Conservation (phyloP, 2,888 invertebrate genomes). For the Auanema freiburgensis region DNA sequence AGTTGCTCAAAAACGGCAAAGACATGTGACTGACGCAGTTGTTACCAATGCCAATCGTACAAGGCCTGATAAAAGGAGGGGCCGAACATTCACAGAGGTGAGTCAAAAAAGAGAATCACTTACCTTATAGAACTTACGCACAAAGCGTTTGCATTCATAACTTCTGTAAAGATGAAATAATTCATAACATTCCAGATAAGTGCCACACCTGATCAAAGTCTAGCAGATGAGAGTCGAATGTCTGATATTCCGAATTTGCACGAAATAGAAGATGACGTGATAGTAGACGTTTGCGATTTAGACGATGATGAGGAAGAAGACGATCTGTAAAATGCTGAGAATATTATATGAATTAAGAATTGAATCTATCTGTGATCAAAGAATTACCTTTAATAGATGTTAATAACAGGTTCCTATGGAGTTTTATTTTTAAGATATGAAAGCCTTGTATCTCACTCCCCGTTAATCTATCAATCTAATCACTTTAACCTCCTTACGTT, state of each 20-base stretch:
- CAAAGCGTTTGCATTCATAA: neutral
- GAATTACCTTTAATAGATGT: too few species aligned
- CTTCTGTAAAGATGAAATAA: neutral
- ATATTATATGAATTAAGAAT: too few species aligned
- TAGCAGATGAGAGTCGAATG: slow-evolving; percentile 17
- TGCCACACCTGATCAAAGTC: too few species aligned
- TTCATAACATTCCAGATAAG: too few species aligned
- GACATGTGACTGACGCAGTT: slow-evolving; percentile 14
- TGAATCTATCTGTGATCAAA: too few species aligned
- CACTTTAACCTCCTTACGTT: too few species aligned
- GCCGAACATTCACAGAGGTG: slow-evolving; percentile 18
- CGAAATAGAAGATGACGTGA: slow-evolving; percentile 47
- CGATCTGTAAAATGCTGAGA: too few species aligned
- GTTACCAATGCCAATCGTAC: slow-evolving; percentile 17
- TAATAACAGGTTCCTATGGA: too few species aligned
- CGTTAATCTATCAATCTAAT: too few species aligned
- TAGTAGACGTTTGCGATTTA: slow-evolving; percentile 30
- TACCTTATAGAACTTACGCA: neutral
- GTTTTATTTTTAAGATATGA: too few species aligned
- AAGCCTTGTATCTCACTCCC: too few species aligned
- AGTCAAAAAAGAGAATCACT: neutral
- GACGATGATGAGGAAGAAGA: slow-evolving; percentile 15
- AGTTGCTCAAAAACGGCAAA: slow-evolving; percentile 8
- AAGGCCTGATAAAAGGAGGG: slow-evolving; percentile 6
- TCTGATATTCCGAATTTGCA: slow-evolving; percentile 26